Conservation (phyloP, 2,888 invertebrate species). For the Lordiphosa andalusiaca region DNA sequence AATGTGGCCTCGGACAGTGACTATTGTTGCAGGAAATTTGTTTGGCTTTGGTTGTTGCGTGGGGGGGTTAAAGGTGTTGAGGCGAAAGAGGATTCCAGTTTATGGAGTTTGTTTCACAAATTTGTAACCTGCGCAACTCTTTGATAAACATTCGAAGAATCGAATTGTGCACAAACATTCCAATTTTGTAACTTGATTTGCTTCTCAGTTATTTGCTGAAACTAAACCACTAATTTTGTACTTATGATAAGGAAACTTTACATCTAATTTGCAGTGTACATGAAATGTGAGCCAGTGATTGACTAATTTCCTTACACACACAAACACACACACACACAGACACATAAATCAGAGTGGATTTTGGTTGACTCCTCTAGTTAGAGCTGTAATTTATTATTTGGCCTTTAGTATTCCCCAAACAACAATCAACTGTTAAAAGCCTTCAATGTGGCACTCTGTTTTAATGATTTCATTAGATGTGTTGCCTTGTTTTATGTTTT, state of each 20-base stretch:
- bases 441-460: slow-evolving; percentile 40
- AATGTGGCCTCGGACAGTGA: slow-evolving; percentile 42
- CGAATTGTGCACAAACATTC: too few species aligned
- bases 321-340: background rate
- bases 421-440: slow-evolving; percentile 69
- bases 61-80: too few species aligned
- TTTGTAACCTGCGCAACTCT: too few species aligned
- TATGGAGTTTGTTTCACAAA: too few species aligned
- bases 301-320: slow-evolving; percentile 6
- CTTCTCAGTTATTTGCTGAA: background rate
- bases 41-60: slow-evolving; percentile 11
- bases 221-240: slow-evolving; percentile 3
- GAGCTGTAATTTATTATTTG: slow-evolving; percentile 63
- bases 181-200: background rate
- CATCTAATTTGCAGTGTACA: background rate
- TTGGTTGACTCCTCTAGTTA: slow-evolving; percentile 28
- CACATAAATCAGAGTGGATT: slow-evolving; percentile 13
- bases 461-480: slow-evolving; percentile 37
- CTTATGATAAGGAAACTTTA: too few species aligned
- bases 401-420: slow-evolving; percentile 54
- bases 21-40: slow-evolving; percentile 63
- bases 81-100: too few species aligned
- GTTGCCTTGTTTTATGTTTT: slow-evolving; percentile 30
- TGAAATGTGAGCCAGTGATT: slow-evolving; percentile 11
- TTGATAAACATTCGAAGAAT: too few species aligned